Evolutionary conservation across 2,888 invertebrate genomes (phyloP).

Genomic region (Leptinotarsa haldemani): DNA sequence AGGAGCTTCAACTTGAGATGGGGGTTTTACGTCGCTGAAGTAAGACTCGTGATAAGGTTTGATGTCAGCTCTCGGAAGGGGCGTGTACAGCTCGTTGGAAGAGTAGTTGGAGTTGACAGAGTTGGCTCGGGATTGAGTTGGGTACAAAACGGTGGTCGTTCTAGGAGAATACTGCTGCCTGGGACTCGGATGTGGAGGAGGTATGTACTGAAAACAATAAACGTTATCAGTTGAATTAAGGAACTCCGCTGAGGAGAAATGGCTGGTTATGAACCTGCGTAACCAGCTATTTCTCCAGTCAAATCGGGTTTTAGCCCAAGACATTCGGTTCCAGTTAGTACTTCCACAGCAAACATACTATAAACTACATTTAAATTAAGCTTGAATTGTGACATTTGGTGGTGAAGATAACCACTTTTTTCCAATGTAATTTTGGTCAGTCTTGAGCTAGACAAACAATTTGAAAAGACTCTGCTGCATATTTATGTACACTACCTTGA

Average conservation of each 20-base stretch:
- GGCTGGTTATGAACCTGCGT: background rate
- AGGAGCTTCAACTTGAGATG: conserved; percentile 55
- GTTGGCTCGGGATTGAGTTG: conserved; percentile 48
- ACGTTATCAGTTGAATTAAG: background rate
- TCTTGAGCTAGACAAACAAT: background rate
- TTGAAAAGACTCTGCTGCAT: background rate
- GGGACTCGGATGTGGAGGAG: conserved; percentile 57
- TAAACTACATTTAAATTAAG: too few species aligned
- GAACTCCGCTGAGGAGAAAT: background rate
- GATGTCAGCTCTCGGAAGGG: conserved; percentile 77
- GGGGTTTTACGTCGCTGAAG: conserved; percentile 73
- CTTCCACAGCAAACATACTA: background rate
- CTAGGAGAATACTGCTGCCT: conserved; percentile 61
- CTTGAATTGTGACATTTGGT: too few species aligned
- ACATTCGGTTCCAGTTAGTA: background rate
- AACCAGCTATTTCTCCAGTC: too few species aligned
- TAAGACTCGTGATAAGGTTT: conserved; percentile 80
- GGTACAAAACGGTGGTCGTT: conserved; percentile 54
- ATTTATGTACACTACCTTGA: background rate
- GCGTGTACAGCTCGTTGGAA: conserved; percentile 66
- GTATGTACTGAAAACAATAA: conserved; percentile 47
- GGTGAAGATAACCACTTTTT: background rate
- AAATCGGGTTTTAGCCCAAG: background rate
- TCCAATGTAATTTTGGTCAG: background rate
- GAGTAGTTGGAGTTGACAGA: conserved; percentile 52